Base-by-base conservation (phyloP, 2,888 invertebrate species). In the Microplitis manilae region DNA sequence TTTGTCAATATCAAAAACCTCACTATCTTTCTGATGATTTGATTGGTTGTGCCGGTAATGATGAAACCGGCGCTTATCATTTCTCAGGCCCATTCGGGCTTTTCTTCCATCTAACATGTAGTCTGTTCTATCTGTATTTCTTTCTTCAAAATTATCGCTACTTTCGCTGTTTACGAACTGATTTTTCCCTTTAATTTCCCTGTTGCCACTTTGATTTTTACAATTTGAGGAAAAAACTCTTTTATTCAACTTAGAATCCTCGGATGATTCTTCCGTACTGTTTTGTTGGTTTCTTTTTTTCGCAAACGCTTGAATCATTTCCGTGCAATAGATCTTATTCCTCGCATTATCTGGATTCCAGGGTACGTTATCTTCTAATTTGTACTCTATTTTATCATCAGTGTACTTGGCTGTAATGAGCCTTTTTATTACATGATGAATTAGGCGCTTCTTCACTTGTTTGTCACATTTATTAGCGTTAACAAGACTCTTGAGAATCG, bases 391-490 rank as follows among this genome's bases (percentile, higher is more conserved):
- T 65, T 86, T 88, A 80, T 94, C 94, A 85, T 92, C 93, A 68
- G 91, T 91, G 84, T 93, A 94, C 81, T 91, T 92, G 0, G 92
- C 91, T 68, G 91, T 92, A 0, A 93, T 88, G 13, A 94, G 90
- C 85, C 93, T 92, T 79, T 92, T 91, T 0, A 94, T 92, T 73
- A 95, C 92, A 85, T 93, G 93, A 84, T 93, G 93, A 15, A 94
- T 91, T 68, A 94, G 91, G 83, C 92, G 91, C 81, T 93, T 93
- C 87, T 94, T 94, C 5, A 93, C 90, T 59, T 91, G 89, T 15
- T 91, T 88, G 86, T 94, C 92, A 81, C 93, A 92, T 81, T 92
- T 92, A 80, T 92, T 92, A 40, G 92, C 91, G 79, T 92, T 91
- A 15, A 94, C 88, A 61, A 94, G 91, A 73, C 91, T 91, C 84